These are phyloP conservation scores for Saccopteryx leptura DNA, from an alignment of 2,113 vertebrate genomes.

Conservation along the genomic window DNA sequence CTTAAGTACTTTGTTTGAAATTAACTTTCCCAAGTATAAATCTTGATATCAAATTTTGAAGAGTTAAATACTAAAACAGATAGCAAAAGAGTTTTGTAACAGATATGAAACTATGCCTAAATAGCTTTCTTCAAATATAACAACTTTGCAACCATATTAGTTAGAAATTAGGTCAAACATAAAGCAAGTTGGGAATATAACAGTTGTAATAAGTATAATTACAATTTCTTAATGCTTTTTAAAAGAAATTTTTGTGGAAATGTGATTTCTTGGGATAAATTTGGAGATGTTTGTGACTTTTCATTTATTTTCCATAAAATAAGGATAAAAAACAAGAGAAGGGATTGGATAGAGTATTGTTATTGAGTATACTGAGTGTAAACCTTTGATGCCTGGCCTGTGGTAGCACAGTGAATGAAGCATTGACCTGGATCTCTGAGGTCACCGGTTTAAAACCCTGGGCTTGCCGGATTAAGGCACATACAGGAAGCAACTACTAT, in stretches of 20 bases:
- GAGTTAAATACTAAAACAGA: slow-evolving; percentile 68
- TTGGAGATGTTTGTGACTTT: slow-evolving; percentile 21
- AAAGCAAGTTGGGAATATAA: slow-evolving; percentile 17
- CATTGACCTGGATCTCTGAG: no score
- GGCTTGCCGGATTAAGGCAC: no score
- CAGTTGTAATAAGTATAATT: not conserved
- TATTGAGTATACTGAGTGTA: not conserved
- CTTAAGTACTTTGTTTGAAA: slow-evolving; percentile 81
- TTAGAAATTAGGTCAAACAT: slow-evolving; percentile 60
- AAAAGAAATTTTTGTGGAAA: slow-evolving; percentile 21
- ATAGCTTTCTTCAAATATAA: slow-evolving; percentile 42
- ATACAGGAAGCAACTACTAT: no score
- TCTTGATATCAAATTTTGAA: slow-evolving; percentile 79
- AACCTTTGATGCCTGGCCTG: not conserved
- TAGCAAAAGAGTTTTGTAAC: slow-evolving; percentile 30
- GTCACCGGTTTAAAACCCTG: no score
- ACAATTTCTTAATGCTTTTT: not conserved
- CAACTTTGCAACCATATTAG: slow-evolving; percentile 35
- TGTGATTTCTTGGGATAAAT: slow-evolving; percentile 8
- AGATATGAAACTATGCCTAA: slow-evolving; percentile 53
- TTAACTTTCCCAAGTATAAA: slow-evolving; percentile 75
- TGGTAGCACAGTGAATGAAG: no score
- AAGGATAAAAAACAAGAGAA: not conserved
- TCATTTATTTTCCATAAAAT: slow-evolving; percentile 13
- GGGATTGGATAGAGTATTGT: not conserved